Base-by-base conservation (phyloP, 2,888 invertebrate genomes). In the Thera britannica region DNA sequence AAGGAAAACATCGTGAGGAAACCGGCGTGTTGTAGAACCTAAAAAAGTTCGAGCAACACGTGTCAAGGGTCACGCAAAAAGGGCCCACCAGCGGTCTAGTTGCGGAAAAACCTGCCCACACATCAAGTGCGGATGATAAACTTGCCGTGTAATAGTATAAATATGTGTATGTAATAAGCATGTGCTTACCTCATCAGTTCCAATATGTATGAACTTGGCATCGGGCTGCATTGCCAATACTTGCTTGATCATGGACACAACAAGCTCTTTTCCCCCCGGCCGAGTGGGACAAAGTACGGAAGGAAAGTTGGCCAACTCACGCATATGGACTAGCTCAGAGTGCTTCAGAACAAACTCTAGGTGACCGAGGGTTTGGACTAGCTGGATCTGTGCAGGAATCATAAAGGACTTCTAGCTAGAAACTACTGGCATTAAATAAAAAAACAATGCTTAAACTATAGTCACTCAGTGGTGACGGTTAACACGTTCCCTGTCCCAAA, bases 281-380 rank as follows among this genome's bases (percentile, higher is more conserved):
- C 95, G 94, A 5, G 96, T 95, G 0, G 97, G 97, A 80, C 97
- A 97, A 75, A 97, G 94, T 69, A 96, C 97, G 80, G 96, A 95
- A 0, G 96, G 96, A 75, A 95, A 96, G 8, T 51, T 72, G 84
- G 87, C 61, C 93, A 94, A 1, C 95, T 97, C 97, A 7, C 97
- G 89, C 8, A 97, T 85, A 11, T 92, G 88, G 34, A 92, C 83
- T 92, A 95, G 97, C 73, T 95, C 91, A 8, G 95, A 94, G 74
- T 97, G 96, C 82, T 97, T 97, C 63, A 97, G 87, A 0, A 97
- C 96, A 90, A 96, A 97, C 93, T 98, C 98, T 93, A 98, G 94
- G 87, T 98, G 98, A 0, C 98, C 98, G 80, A 98, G 97, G 0
- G 97, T 97, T 90, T 98, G 98, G n/a, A 98, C 95, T 23, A 98